Evolutionary conservation across 2,797 vertebrate genomes (phyloP).

Genomic region (Simalia tracyae): DNA sequence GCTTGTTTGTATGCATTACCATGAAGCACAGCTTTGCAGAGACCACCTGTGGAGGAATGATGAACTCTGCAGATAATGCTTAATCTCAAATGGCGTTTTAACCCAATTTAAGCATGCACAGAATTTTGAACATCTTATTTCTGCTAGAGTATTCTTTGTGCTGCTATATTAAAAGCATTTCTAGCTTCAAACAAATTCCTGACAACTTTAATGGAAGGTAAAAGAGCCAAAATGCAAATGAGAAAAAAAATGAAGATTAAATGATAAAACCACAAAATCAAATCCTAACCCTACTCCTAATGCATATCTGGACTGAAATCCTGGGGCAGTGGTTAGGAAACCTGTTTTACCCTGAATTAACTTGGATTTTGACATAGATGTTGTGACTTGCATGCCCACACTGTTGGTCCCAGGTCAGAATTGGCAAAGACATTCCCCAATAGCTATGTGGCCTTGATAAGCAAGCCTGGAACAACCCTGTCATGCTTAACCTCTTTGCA

Average conservation of each 20-base stretch:
- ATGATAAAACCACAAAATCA: neutral
- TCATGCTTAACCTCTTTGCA: neutral
- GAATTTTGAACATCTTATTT: slow-evolving; percentile 21
- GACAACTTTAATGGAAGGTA: neutral
- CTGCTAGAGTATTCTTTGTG: neutral
- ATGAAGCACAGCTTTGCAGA: slow-evolving; percentile 24
- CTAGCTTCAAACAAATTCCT: neutral
- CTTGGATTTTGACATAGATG: neutral
- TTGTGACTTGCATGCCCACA: neutral
- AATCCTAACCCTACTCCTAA: neutral
- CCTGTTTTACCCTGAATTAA: neutral
- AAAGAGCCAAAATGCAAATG: neutral
- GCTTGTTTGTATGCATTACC: slow-evolving; percentile 39
- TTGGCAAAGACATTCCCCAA: neutral
- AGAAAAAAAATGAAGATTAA: neutral
- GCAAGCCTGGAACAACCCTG: neutral
- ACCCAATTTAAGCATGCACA: slow-evolving; percentile 26
- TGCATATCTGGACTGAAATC: neutral
- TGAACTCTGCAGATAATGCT: slow-evolving; percentile 39
- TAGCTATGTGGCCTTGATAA: neutral
- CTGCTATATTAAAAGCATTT: neutral
- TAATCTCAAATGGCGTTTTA: slow-evolving; percentile 37
- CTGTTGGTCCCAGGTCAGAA: neutral
- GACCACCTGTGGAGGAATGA: slow-evolving; percentile 25
- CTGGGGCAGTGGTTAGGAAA: neutral